Evolutionary conservation across 2,888 invertebrate genomes (phyloP).

Genomic region (Shargacucullia verbasci): DNA sequence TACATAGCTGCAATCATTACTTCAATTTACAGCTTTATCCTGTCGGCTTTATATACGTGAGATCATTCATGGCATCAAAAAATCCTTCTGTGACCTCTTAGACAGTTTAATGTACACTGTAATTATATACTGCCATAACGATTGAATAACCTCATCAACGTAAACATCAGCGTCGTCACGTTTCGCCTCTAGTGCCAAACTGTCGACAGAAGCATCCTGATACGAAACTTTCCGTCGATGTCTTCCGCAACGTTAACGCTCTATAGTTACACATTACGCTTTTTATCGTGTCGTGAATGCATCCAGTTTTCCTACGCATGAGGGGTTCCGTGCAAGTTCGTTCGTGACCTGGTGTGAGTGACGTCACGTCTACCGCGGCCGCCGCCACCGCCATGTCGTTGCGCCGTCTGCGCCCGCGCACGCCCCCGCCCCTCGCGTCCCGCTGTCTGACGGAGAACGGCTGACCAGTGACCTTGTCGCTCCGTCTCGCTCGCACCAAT

Average conservation of each 20-base stretch:
- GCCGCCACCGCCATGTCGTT: slow-evolving; percentile 75
- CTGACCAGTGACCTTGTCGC: slow-evolving; percentile 87
- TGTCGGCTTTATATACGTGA: slow-evolving; percentile 4
- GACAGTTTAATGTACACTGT: slow-evolving; percentile 38
- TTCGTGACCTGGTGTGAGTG: slow-evolving; percentile 75
- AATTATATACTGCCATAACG: slow-evolving; percentile 36
- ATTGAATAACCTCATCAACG: slow-evolving; percentile 25
- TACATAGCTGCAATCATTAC: not conserved
- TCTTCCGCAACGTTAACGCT: slow-evolving; percentile 67
- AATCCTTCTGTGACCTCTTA: slow-evolving; percentile 23
- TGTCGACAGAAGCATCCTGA: slow-evolving; percentile 31
- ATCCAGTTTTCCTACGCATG: slow-evolving; percentile 84
- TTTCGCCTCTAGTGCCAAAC: slow-evolving; percentile 21
- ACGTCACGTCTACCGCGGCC: slow-evolving; percentile 80
- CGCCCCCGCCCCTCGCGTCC: slow-evolving; percentile 73
- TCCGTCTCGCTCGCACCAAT: slow-evolving; percentile 72
- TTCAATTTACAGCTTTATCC: slow-evolving; percentile 7
- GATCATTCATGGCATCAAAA: slow-evolving; percentile 28
- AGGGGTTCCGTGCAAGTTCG: slow-evolving; percentile 76
- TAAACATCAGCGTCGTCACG: slow-evolving; percentile 19
- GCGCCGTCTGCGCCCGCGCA: slow-evolving; percentile 83
- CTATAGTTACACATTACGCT: slow-evolving; percentile 68
- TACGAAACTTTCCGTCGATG: slow-evolving; percentile 49
- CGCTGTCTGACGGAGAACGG: slow-evolving; percentile 85
- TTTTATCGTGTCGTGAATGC: slow-evolving; percentile 73